Conservation (phyloP, 1,140 invertebrate genomes). For the Drosophila nasuta region DNA sequence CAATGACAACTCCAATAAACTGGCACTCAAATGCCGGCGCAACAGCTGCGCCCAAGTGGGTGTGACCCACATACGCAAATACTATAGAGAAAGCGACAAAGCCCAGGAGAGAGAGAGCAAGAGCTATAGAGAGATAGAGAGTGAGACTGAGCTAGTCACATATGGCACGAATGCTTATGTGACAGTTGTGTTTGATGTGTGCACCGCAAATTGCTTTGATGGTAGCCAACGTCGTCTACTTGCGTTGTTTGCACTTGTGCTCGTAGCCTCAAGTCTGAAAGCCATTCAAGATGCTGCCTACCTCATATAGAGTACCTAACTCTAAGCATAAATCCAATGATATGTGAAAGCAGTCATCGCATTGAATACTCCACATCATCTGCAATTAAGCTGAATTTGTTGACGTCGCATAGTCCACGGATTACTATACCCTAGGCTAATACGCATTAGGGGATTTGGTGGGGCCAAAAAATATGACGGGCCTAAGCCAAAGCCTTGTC, state of each 20-base stretch:
- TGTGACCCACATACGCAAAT: conserved; percentile 20
- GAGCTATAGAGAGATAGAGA: not conserved
- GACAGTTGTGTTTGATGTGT: conserved; percentile 64
- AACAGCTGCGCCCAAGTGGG: conserved; percentile 45
- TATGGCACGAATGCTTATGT: conserved; percentile 34
- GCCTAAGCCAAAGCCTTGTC: conserved; percentile 47
- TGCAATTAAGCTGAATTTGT: conserved; percentile 14
- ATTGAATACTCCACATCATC: not conserved
- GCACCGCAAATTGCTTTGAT: conserved; percentile 60
- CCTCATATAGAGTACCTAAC: not conserved
- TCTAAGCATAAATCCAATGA: conserved; percentile 8
- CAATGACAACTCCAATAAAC: conserved; percentile 60
- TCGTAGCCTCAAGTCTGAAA: conserved; percentile 5
- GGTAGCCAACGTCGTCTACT: conserved; percentile 24
- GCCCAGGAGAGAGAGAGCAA: not conserved
- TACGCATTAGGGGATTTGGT: not conserved
- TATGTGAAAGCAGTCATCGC: conserved; percentile 1
- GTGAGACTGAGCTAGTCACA: conserved; percentile 1
- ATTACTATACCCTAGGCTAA: not conserved
- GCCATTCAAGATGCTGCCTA: not conserved
- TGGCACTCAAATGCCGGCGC: conserved; percentile 42
- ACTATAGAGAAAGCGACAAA: not conserved
- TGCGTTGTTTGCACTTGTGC: conserved; percentile 12
- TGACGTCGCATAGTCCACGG: conserved; percentile 1
- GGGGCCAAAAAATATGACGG: not conserved